Conservation (phyloP, 1,140 invertebrate species). For the Plectus sambesii region DNA sequence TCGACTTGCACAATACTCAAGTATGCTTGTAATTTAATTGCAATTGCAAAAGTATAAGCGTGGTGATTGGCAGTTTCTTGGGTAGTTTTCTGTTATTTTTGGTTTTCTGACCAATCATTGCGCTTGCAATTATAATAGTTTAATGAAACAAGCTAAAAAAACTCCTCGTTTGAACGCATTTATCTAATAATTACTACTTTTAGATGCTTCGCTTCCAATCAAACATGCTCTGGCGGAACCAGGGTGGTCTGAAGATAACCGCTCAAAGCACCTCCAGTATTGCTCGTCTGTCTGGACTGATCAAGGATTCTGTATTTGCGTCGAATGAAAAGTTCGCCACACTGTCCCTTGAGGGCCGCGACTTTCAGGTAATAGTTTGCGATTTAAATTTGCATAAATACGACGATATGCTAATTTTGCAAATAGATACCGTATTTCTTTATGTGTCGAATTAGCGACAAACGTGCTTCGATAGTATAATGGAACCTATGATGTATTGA, state of each 20-base stretch:
- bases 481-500: too few relatives aligned
- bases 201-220: constrained; percentile 56
- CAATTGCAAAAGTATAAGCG: constrained; percentile 34
- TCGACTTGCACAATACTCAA: constrained; percentile 88
- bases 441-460: too few relatives aligned
- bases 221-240: constrained; percentile 74
- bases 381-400: too few relatives aligned
- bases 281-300: constrained; percentile 68
- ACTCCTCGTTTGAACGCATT: constrained; percentile 32
- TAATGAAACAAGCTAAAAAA: constrained; percentile 13
- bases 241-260: constrained; percentile 71
- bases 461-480: too few relatives aligned
- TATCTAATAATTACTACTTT: constrained; percentile 6
- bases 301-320: constrained; percentile 78
- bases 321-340: constrained; percentile 71
- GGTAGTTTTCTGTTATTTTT: too few relatives aligned
- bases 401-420: too few relatives aligned
- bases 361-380: constrained; percentile 23
- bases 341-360: constrained; percentile 63
- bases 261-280: constrained; percentile 74
- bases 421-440: too few relatives aligned
- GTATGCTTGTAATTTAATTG: constrained; percentile 53
- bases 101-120: too few relatives aligned
- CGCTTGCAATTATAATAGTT: too few relatives aligned
- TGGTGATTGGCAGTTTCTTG: constrained; percentile 35